phyloP scores from a whole-genome alignment of 2,797 vertebrate species.

The Oryzias dopingdopingensis region DNA sequence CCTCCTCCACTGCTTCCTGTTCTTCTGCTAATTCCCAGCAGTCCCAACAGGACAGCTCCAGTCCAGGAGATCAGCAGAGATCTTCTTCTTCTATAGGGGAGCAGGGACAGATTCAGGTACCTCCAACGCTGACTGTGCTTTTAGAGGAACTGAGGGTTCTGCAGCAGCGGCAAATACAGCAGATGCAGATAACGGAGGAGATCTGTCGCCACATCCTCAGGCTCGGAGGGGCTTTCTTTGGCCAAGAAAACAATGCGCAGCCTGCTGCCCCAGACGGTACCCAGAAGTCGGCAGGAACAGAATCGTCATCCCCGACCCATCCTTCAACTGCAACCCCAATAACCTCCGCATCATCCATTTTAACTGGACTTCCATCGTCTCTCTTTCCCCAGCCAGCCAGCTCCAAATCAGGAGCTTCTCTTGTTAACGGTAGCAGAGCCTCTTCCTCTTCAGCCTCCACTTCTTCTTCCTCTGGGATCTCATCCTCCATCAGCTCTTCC shows the following conservation, averaged over 20 bases:
- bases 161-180: slow-evolving; percentile 92
- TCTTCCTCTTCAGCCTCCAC: slow-evolving; percentile 58
- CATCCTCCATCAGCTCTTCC: slow-evolving; percentile 65
- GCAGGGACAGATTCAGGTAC: slow-evolving; percentile 69
- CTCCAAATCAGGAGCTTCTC: slow-evolving; percentile 68
- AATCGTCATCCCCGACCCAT: slow-evolving; percentile 72
- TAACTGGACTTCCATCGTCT: slow-evolving; percentile 69
- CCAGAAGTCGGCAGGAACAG: slow-evolving; percentile 64
- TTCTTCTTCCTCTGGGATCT: slow-evolving; percentile 58
- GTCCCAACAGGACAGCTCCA: slow-evolving; percentile 77
- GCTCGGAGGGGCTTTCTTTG: slow-evolving; percentile 78
- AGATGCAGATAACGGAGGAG: slow-evolving; percentile 95
- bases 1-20: slow-evolving; percentile 72
- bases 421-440: slow-evolving; percentile 57
- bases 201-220: slow-evolving; percentile 90
- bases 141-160: slow-evolving; percentile 89
- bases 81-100: slow-evolving; percentile 64
- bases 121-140: slow-evolving; percentile 83
- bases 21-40: slow-evolving; percentile 68
- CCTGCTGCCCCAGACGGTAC: slow-evolving; percentile 50
- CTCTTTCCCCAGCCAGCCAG: slow-evolving; percentile 64
- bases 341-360: slow-evolving; percentile 59
- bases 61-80: slow-evolving; percentile 75
- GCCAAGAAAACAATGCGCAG: slow-evolving; percentile 61
- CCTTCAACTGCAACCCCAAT: slow-evolving; percentile 63